Conservation (phyloP, 2,888 invertebrate species). For the Gymnosoma rotundatum region DNA sequence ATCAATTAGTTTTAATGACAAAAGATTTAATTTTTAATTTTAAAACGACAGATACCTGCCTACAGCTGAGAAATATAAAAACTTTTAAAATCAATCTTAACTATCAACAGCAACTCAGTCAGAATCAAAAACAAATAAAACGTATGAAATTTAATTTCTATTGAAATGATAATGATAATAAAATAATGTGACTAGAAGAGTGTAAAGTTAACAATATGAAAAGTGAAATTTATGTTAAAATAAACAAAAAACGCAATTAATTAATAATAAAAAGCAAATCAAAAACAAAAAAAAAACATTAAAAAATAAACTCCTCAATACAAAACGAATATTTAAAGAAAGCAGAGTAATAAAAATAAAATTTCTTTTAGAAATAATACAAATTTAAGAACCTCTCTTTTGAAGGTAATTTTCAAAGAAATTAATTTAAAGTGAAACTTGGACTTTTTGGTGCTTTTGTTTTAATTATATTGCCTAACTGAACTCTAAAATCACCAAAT, state of each 20-base stretch:
- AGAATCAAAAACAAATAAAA: background rate
- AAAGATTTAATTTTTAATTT: too few species aligned
- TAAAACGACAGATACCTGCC: too few species aligned
- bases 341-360: background rate
- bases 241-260: slow-evolving; percentile 48
- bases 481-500: slow-evolving; percentile 32
- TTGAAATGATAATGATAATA: slow-evolving; percentile 10
- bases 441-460: background rate
- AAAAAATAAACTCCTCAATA: slow-evolving; percentile 7
- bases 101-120: too few species aligned
- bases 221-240: slow-evolving; percentile 57
- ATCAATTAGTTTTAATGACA: too few species aligned
- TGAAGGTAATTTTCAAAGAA: slow-evolving; percentile 48
- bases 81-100: too few species aligned
- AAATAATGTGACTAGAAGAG: slow-evolving; percentile 1
- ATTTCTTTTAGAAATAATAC: background rate
- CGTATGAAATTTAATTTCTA: slow-evolving; percentile 15
- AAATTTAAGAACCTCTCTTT: slow-evolving; percentile 26
- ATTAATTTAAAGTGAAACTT: slow-evolving; percentile 53
- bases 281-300: slow-evolving; percentile 2
- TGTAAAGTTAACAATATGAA: slow-evolving; percentile 9
- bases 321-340: background rate
- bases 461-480: slow-evolving; percentile 18
- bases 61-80: too few species aligned
- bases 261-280: background rate